Conservation (phyloP, 1,140 invertebrate genomes). For the Cardiocondyla obscurior region DNA sequence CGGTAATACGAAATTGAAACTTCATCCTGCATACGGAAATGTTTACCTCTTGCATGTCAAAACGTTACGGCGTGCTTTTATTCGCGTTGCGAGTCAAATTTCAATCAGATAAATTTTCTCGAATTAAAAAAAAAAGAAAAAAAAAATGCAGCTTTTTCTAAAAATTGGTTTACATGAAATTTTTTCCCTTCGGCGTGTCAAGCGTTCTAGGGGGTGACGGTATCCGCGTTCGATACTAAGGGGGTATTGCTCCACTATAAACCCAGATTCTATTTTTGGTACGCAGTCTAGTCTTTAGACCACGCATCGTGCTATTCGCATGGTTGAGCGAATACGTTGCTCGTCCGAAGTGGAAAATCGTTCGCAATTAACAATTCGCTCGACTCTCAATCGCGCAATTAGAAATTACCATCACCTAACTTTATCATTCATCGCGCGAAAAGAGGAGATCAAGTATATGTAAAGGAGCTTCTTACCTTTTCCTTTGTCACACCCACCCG, state of each 20-base stretch:
- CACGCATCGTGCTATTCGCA: neutral
- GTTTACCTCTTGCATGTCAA: neutral
- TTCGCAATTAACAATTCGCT: neutral
- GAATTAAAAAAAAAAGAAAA: neutral
- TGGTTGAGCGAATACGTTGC: neutral
- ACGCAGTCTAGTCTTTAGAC: conserved; percentile 33
- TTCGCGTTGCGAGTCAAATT: neutral
- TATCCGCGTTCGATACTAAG: conserved; percentile 58
- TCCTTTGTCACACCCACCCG: neutral
- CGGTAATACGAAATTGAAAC: neutral
- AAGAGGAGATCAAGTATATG: neutral
- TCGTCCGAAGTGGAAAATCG: neutral
- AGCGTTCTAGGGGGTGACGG: conserved; percentile 32
- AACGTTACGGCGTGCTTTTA: neutral
- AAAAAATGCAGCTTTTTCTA: neutral
- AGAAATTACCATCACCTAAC: neutral
- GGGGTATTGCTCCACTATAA: conserved; percentile 70
- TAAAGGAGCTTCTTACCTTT: neutral
- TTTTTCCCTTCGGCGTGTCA: neutral
- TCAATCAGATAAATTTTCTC: neutral
- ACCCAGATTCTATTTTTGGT: conserved; percentile 71
- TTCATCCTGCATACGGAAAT: neutral
- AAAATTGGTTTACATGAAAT: neutral
- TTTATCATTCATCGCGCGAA: neutral
- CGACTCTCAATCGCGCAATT: neutral